Base-by-base conservation (phyloP, 2,797 vertebrate species). In the Pelobates cultripes region DNA sequence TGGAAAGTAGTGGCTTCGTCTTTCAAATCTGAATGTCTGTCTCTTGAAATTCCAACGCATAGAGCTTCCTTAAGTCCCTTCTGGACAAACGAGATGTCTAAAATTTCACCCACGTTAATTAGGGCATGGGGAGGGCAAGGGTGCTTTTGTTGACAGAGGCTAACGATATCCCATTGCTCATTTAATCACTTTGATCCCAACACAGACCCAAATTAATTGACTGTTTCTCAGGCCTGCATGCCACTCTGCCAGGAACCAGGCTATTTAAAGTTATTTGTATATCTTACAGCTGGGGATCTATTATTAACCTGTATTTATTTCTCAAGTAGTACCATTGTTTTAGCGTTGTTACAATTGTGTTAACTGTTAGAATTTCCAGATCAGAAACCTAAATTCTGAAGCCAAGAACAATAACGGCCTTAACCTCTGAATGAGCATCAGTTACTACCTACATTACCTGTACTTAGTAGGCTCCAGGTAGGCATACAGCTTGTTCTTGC, bases 71-170 rank as follows among this genome's bases (percentile, higher is more conserved):
- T 77, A 82, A 66, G 61, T 81, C 67, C 40, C 67, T 47, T 81
- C 44, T 2, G 68, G 67, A 75, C 43, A 53, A 70, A 55, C 75
- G 77, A 68, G 72, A 75, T 53, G 77, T 79, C 82, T 84, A 67
- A 70, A 76, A 84, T 84, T 84, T 84, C 82, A 84, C 60, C 61
- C 77, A 67, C 63, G 47, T 66, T 84, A 84, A 84, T 84, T 84
- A 79, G 67, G 9, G 45, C 42, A 67, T 45, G 42, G 17, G 40
- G 43, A 68, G 66, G 43, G 73, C 4, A 28, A 41, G 28, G 73
- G 41, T 42, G 77, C 71, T 75, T 77, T 71, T 84, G 82, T 75
- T 84, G 82, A 84, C 72, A 84, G 82, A 84, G 73, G 77, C 60
- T 84, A 84, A 79, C 75, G 67, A 76, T 71, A 73, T 83, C 73